Conservation (phyloP, 2,888 invertebrate species). For the Drosophila gaucha region DNA sequence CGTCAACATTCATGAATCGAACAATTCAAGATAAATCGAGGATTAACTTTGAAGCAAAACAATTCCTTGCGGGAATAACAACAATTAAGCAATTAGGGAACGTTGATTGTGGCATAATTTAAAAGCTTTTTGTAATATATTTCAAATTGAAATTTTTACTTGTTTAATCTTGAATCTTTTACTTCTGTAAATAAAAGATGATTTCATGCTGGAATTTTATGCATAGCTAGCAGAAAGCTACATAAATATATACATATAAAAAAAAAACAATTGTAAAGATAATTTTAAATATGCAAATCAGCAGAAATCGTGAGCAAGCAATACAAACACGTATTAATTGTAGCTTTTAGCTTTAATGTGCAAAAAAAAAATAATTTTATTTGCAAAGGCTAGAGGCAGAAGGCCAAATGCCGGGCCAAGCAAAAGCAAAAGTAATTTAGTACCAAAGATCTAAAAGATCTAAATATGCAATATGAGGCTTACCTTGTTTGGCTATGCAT, state of each 20-base stretch:
- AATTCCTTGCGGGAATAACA: neutral
- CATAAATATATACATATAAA: neutral
- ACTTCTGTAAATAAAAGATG: conserved; percentile 3
- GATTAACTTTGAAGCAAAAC: neutral
- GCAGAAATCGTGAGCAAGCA: conserved; percentile 41
- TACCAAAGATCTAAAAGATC: neutral
- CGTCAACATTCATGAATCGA: too few relatives aligned
- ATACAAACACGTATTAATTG: conserved; percentile 39
- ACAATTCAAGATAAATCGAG: neutral
- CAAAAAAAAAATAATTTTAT: conserved; percentile 29
- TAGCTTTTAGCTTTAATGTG: conserved; percentile 33
- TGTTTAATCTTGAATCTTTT: neutral
- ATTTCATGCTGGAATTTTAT: conserved; percentile 9
- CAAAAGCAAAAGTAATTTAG: neutral
- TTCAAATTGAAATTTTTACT: too few relatives aligned
- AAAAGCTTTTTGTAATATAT: neutral
- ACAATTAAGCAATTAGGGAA: neutral
- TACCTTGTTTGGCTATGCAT: too few relatives aligned
- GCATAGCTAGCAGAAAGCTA: conserved; percentile 7
- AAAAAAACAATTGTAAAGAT: conserved; percentile 17
- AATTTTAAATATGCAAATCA: conserved; percentile 49
- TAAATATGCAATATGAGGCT: neutral
- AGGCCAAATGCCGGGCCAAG: too few relatives aligned
- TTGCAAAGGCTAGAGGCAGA: neutral
- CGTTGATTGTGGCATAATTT: neutral